These are phyloP conservation scores for Cheirogaleus major DNA, from an alignment of 2,797 vertebrate genomes.

Conservation along the genomic window DNA sequence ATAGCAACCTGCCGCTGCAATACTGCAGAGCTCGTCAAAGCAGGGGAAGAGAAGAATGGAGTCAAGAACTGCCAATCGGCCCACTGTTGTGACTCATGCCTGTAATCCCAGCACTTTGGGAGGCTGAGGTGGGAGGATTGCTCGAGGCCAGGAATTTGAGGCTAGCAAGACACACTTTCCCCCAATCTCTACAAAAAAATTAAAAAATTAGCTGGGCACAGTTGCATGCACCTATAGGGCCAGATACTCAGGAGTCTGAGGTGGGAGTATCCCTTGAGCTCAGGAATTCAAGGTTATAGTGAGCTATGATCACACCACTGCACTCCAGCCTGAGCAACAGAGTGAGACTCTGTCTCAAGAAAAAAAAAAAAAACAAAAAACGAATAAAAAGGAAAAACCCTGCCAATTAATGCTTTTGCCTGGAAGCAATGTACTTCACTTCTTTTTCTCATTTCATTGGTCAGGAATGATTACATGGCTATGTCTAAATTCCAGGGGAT, in stretches of 20 bases:
- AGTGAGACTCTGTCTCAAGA: not conserved
- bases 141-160: not conserved
- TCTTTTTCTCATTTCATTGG: constrained; percentile 5
- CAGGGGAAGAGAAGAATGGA: not conserved
- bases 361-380: not conserved
- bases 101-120: not conserved
- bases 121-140: not conserved
- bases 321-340: not conserved
- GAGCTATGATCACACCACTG: not conserved
- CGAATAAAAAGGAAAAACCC: too few relatives aligned
- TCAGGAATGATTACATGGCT: constrained; percentile 30
- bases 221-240: not conserved
- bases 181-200: not conserved
- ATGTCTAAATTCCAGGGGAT: constrained; percentile 9
- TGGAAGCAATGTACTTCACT: not conserved
- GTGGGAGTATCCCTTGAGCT: not conserved
- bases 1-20: not conserved
- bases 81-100: not conserved
- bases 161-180: not conserved
- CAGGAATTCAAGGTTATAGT: not conserved
- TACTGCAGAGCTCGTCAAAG: not conserved
- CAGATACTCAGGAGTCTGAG: not conserved
- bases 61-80: not conserved
- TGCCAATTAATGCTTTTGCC: not conserved
- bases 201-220: not conserved